Percentiles rank a stretch among this genome's conserved stretches.
These are phyloP conservation scores for Caenorhabditis parvicauda DNA, from an alignment of 2,888 invertebrate genomes.

Conservation along the genomic window DNA sequence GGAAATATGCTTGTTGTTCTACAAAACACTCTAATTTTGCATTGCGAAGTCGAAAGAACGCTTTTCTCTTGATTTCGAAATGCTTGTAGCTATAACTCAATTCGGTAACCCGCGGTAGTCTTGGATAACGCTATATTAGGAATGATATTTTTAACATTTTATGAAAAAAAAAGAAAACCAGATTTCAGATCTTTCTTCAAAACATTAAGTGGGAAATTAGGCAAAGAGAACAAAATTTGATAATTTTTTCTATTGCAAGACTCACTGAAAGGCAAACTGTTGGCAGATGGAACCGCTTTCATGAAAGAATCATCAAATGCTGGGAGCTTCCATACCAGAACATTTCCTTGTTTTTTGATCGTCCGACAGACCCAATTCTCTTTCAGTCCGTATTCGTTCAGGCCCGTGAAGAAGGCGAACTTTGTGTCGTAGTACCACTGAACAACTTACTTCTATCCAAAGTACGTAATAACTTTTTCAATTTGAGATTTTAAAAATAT, in stretches of 20 bases:
- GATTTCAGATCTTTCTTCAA: background rate
- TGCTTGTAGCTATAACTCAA: no score
- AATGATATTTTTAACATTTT: no score
- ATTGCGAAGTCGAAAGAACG: no score
- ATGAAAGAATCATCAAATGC: constrained; percentile 39
- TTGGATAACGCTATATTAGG: no score
- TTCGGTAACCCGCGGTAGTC: no score
- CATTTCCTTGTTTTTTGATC: constrained; percentile 26
- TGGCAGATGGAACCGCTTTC: constrained; percentile 23
- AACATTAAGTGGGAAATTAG: background rate
- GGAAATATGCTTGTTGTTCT: no score
- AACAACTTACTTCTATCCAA: no score
- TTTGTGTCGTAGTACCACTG: no score
- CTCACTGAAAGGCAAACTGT: constrained; percentile 34
- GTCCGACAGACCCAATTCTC: constrained; percentile 2
- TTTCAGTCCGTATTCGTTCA: constrained; percentile 4
- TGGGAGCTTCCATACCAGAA: constrained; percentile 42
- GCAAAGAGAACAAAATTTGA: background rate
- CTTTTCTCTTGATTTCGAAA: no score
- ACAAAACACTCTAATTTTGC: no score
- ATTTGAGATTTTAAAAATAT: no score
- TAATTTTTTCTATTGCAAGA: background rate
- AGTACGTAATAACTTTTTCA: no score
- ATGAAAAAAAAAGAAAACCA: background rate
- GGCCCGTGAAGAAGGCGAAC: constrained; percentile 3